phyloP scores from a whole-genome alignment of 2,888 invertebrate species.

The Melinopterus prodromus region DNA sequence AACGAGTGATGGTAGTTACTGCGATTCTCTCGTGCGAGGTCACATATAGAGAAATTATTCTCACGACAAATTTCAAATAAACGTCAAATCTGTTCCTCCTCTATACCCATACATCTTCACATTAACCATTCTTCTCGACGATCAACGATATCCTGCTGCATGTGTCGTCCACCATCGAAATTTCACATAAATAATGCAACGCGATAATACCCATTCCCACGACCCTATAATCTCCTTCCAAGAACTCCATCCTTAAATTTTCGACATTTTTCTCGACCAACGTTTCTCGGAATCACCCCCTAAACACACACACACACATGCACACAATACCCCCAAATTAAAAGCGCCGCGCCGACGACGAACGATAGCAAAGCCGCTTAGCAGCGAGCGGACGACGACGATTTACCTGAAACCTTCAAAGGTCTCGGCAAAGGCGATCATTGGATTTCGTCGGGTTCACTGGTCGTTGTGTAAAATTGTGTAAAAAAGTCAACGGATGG shows the following conservation, averaged over 20 bases:
- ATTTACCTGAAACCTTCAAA: neutral
- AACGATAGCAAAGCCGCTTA: neutral
- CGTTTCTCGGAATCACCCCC: neutral
- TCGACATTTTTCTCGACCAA: neutral
- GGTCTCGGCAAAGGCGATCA: neutral
- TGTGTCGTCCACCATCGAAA: neutral
- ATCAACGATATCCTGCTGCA: too few species aligned
- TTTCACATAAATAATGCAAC: conserved; percentile 4
- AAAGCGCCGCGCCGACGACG: neutral
- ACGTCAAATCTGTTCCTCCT: neutral
- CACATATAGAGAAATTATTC: too few species aligned
- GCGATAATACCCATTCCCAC: neutral
- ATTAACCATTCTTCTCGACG: neutral
- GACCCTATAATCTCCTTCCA: neutral
- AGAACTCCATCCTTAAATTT: neutral
- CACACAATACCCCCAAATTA: neutral
- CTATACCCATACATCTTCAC: neutral
- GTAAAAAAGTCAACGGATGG: neutral
- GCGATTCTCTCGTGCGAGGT: too few species aligned
- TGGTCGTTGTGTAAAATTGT: neutral
- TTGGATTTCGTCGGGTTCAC: neutral
- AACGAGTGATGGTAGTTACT: too few species aligned
- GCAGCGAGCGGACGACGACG: neutral
- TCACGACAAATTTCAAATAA: too few species aligned
- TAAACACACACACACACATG: neutral